These are phyloP conservation scores for Xanthorhoe designata DNA, from an alignment of 2,888 invertebrate species.

Conservation along the genomic window DNA sequence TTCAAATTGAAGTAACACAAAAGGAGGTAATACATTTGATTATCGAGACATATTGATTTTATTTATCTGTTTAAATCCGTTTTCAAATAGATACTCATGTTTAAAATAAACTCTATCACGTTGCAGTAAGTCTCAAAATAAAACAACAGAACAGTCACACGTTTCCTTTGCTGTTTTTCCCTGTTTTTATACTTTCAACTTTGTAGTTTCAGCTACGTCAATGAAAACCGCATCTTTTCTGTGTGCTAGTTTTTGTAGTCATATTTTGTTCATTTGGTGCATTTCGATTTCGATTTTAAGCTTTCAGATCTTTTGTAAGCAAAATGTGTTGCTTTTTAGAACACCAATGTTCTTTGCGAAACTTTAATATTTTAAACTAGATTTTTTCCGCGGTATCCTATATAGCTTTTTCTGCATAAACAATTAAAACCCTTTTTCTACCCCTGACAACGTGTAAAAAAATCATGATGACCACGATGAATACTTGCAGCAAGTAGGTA, in stretches of 20 bases:
- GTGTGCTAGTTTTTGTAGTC: background rate
- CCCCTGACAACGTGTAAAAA: too few relatives aligned
- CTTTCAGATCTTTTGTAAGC: background rate
- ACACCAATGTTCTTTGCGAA: background rate
- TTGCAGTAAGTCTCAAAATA: background rate
- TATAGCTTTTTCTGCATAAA: too few relatives aligned
- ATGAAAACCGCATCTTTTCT: slow-evolving; percentile 9
- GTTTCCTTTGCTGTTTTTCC: background rate
- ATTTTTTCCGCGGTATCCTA: too few relatives aligned
- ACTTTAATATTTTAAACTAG: too few relatives aligned
- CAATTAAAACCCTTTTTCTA: too few relatives aligned
- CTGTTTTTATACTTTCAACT: slow-evolving; percentile 4
- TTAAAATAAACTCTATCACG: background rate
- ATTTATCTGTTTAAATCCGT: background rate
- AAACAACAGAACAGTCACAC: background rate
- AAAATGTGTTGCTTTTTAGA: background rate
- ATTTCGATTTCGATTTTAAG: background rate
- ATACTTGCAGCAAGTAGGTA: too few relatives aligned
- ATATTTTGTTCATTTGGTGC: background rate
- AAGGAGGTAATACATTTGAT: too few relatives aligned
- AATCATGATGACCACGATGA: too few relatives aligned
- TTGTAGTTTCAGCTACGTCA: background rate
- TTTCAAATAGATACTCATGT: background rate
- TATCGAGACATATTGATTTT: background rate
- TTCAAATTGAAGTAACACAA: too few relatives aligned